Evolutionary conservation across 2,888 invertebrate species (phyloP), one percentile per base, ranked within the genome.

Genomic region (Tipula unca): DNA sequence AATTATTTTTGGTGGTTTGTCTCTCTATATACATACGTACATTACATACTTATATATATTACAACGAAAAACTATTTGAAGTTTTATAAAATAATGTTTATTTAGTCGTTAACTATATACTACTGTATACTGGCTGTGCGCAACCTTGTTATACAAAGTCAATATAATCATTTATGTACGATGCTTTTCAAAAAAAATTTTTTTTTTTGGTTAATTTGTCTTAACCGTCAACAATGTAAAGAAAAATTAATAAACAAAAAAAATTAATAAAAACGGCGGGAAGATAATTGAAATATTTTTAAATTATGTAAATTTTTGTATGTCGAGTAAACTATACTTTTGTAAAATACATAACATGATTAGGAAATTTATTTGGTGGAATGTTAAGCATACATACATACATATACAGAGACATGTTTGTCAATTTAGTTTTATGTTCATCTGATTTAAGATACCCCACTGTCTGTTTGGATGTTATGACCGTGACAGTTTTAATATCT

Each of bases 71-170:
- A 69, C 13, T 69, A 69, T 69, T 69, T 69, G 25, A 69, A 69
- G 69, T 69, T 25, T 69, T 69, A 2, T 69, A 25, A 69, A 17
- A 5, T 48, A 6, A 17, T 69, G 10, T 69, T 69, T 69, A 13
- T 69, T 69, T 69, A 69, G 69, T 25, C 69, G 69, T 69, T 69
- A 69, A 69, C 69, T 69, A n/a, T n/a, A n/a, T n/a, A 69, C 69
- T 69, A 69, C 69, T 69, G 69, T 69, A 69, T 25, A 69, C n/a
- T n/a, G 69, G 20, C 69, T 25, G 13, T 25, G 13, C 1, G 69
- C 69, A 69, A 69, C 69, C 69, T 69, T 69, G 69, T 69, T 69
- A 69, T 69, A 25, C 69, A 69, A 69, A 69, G 69, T 69, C 69
- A 69, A 69, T 69, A 69, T 69, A 25, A 69, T 69, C 69, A 69